Conservation (phyloP, 2,888 invertebrate species). For the Neocrepidodera transversa region DNA sequence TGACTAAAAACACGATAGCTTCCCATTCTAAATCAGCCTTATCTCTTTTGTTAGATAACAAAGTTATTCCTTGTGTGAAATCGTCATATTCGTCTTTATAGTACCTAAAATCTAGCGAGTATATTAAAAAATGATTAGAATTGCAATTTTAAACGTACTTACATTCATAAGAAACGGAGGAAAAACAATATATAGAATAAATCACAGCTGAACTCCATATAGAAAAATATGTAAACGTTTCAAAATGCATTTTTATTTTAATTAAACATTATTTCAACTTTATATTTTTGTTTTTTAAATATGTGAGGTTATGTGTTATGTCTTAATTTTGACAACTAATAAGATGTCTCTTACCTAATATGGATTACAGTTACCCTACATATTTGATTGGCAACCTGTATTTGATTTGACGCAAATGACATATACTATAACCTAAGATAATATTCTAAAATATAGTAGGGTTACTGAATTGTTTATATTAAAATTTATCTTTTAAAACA, state of each 20-base stretch:
- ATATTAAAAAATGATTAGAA: conserved; percentile 4
- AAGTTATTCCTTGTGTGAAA: conserved; percentile 66
- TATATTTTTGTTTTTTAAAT: too few species aligned
- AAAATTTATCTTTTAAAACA: too few species aligned
- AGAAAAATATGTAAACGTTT: not conserved
- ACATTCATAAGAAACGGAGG: conserved; percentile 59
- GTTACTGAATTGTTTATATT: too few species aligned
- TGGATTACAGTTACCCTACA: too few species aligned
- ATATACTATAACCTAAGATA: too few species aligned
- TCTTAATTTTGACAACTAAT: too few species aligned
- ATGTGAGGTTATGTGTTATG: too few species aligned
- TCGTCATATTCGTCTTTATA: conserved; percentile 61
- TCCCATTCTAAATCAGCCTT: conserved; percentile 77
- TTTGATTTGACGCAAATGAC: too few species aligned
- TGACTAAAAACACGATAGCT: conserved; percentile 66
- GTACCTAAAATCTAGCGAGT: conserved; percentile 51
- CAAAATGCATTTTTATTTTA: not conserved
- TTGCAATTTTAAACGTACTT: conserved; percentile 13
- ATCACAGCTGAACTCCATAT: conserved; percentile 66
- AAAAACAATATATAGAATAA: conserved; percentile 66
- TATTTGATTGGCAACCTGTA: too few species aligned
- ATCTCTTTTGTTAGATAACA: conserved; percentile 68
- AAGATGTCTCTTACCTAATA: too few species aligned
- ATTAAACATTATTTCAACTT: too few species aligned
- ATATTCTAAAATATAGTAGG: too few species aligned